Evolutionary conservation across 1,140 invertebrate genomes (phyloP).

Genomic region (Latrodectus geometricus): DNA sequence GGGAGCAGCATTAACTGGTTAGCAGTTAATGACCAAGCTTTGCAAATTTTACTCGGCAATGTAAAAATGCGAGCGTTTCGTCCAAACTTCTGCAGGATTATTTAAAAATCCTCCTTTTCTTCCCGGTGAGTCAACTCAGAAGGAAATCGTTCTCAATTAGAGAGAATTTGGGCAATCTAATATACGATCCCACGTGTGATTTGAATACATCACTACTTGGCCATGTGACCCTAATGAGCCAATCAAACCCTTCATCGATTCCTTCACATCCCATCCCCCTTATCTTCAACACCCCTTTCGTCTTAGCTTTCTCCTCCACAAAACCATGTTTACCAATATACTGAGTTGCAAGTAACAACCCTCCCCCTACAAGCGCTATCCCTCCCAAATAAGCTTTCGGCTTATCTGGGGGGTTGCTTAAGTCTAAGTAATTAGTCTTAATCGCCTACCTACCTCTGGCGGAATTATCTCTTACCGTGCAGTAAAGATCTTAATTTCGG

Average conservation of each 20-base stretch:
- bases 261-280: conserved; percentile 4
- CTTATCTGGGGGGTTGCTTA: conserved; percentile 48
- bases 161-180: neutral
- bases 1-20: no score
- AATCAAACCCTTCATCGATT: conserved; percentile 59
- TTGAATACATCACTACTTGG: conserved; percentile 50
- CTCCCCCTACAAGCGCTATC: conserved; percentile 3
- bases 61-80: no score
- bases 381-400: conserved; percentile 39
- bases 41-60: no score
- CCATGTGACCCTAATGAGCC: conserved; percentile 59
- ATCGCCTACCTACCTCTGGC: conserved; percentile 56
- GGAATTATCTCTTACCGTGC: conserved; percentile 55
- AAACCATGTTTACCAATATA: conserved; percentile 59
- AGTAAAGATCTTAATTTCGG: conserved; percentile 59
- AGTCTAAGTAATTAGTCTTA: conserved; percentile 60
- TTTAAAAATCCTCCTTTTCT: neutral
- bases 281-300: neutral
- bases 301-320: conserved; percentile 26
- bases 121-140: neutral
- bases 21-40: no score
- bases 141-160: neutral
- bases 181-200: conserved; percentile 41
- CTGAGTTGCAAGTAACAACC: conserved; percentile 1
- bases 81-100: no score